phyloP scores from a whole-genome alignment of 64 coral and sea anemone genomes.

The Trachythela sp. region DNA sequence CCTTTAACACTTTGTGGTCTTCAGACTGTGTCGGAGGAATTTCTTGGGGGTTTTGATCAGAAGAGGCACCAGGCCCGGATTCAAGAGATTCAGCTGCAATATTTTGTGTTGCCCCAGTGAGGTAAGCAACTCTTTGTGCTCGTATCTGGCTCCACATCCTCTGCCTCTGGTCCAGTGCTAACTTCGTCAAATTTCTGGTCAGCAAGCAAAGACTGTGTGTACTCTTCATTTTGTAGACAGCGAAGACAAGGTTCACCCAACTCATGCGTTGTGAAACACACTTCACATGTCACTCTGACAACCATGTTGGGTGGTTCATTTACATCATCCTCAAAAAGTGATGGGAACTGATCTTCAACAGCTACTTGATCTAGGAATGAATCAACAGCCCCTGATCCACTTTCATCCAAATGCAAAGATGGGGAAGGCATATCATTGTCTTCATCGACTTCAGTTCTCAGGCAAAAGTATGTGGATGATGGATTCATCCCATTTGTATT shows the following conservation, averaged over 20 bases:
- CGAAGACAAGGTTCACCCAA: constrained; percentile 37
- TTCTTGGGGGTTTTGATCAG: constrained; percentile 23
- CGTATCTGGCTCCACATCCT: constrained; percentile 2
- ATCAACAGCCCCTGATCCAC: no score
- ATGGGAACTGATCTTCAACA: no score
- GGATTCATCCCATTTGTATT: constrained; percentile 44
- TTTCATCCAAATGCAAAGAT: no score
- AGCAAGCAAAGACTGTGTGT: constrained; percentile 29
- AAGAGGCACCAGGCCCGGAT: not conserved
- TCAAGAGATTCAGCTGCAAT: not conserved
- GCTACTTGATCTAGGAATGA: no score
- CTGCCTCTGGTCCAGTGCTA: not conserved
- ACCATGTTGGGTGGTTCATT: no score
- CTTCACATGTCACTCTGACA: constrained; percentile 38
- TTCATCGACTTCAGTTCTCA: constrained; percentile 35
- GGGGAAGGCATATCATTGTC: no score
- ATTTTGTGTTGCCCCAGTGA: not conserved
- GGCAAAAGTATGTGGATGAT: constrained; percentile 36
- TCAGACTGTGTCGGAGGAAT: not conserved
- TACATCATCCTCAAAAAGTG: no score
- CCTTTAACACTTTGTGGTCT: constrained; percentile 2
- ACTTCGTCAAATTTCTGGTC: not conserved
- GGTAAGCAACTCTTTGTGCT: not conserved
- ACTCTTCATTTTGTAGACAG: constrained; percentile 49
- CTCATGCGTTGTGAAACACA: constrained; percentile 29